These are phyloP conservation scores for Smittia aterrima DNA, from an alignment of 2,888 invertebrate genomes.

Conservation along the genomic window DNA sequence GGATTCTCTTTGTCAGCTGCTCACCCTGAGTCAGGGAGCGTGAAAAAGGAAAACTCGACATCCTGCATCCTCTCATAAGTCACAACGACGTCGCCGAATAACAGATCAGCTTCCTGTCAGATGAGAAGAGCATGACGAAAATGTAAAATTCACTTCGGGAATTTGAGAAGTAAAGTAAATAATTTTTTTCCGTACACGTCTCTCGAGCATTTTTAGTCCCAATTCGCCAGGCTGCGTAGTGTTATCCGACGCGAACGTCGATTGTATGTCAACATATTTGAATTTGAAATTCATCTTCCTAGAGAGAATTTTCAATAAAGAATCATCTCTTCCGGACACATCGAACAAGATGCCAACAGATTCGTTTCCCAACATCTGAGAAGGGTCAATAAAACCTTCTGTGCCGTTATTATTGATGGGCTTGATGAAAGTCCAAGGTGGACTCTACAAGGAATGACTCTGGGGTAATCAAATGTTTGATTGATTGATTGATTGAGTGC, in stretches of 20 bases:
- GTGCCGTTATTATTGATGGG: conserved; percentile 57
- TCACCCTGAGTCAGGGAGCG: conserved; percentile 72
- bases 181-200: conserved; percentile 56
- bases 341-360: not conserved
- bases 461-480: not conserved
- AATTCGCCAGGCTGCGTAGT: conserved; percentile 48
- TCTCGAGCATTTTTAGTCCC: conserved; percentile 62
- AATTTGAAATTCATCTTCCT: conserved; percentile 70
- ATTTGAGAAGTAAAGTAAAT: not conserved
- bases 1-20: too few relatives aligned
- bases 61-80: conserved; percentile 70
- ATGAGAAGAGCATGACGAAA: conserved; percentile 1
- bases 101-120: conserved; percentile 65
- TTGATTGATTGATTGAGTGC: not conserved
- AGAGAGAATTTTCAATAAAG: conserved; percentile 63
- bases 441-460: conserved; percentile 55
- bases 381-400: not conserved
- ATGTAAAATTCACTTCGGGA: conserved; percentile 6
- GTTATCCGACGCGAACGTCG: conserved; percentile 54
- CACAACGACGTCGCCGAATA: conserved; percentile 71
- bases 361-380: not conserved
- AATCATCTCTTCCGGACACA: conserved; percentile 65
- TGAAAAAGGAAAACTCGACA: conserved; percentile 74
- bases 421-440: conserved; percentile 74
- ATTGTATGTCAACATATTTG: conserved; percentile 62